Base-by-base conservation (phyloP, 1,140 invertebrate species). In the Drosophila kurseongensis region DNA sequence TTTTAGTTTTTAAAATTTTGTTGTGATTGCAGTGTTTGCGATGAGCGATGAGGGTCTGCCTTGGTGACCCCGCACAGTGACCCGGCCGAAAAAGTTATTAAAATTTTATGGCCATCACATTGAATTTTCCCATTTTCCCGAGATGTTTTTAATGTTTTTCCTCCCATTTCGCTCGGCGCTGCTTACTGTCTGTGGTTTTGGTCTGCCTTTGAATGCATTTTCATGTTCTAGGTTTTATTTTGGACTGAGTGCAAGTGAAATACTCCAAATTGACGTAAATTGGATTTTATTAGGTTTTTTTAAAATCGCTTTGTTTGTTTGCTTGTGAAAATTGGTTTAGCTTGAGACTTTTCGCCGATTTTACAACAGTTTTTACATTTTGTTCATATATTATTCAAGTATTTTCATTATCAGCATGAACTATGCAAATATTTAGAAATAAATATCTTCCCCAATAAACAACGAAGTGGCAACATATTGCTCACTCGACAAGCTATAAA, bases 71-170 rank as follows among this genome's bases (percentile, higher is more conserved):
- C 41, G 57, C 56, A 40, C 73, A 62, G 23, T 72, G 81, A 85
- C 69, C 73, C 63, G 57, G 29, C 14, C 48, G 27, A 62, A 60
- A 82, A 76, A 72, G 75, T 82, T 82, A 79, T 85, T 88, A 88
- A 79, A 82, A 72, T 88, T 86, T 86, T 79, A 88, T 79, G 48
- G 83, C 75, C 59, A 36, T 71, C 44, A 12, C 50, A 55, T 69
- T n/a, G 63, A 69, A 47, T 56, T 69, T 40, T 69, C 23, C 62
- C 50, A 38, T 55, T 44, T 9, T 35, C 44, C 14, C 52, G 75
- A 75, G 62, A 55, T 16, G 27, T 44, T 82, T 81, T 88, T 86
- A 68, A 71, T 62, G 63, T 52, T 82, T 75, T 69, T 58, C 35
- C 59, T 71, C 44, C 23, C 12, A 32, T 32, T 32, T 32, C 29